These are phyloP conservation scores for Subacronicta megacephala DNA, from an alignment of 2,888 invertebrate species.

Conservation along the genomic window DNA sequence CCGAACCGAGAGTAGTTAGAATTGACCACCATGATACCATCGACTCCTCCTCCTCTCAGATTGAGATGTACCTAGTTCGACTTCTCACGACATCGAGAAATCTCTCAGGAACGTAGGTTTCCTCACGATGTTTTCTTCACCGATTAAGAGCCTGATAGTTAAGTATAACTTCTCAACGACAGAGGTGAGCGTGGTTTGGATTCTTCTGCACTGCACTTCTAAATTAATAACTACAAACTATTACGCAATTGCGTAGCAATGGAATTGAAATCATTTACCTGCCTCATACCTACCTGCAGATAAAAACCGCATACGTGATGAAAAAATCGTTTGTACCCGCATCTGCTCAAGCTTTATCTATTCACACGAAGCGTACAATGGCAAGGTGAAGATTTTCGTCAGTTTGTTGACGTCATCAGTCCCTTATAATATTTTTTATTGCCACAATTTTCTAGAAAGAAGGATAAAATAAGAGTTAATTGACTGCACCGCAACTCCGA, in stretches of 20 bases:
- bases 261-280: conserved; percentile 5
- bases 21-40: too few relatives aligned
- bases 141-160: too few relatives aligned
- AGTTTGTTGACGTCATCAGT: conserved; percentile 51
- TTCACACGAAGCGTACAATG: conserved; percentile 39
- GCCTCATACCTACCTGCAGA: conserved; percentile 9
- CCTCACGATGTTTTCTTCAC: too few relatives aligned
- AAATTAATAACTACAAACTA: too few relatives aligned
- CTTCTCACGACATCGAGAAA: too few relatives aligned
- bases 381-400: conserved; percentile 60
- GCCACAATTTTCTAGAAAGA: conserved; percentile 15
- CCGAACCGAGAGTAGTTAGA: too few relatives aligned
- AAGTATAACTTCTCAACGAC: too few relatives aligned
- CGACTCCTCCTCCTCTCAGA: too few relatives aligned
- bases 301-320: conserved; percentile 25
- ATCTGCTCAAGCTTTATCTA: conserved; percentile 49
- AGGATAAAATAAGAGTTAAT: conserved; percentile 5
- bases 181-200: too few relatives aligned
- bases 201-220: too few relatives aligned
- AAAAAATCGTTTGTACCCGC: conserved; percentile 43
- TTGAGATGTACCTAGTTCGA: too few relatives aligned
- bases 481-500: background rate
- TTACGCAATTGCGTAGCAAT: conserved; percentile 11
- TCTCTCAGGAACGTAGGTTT: too few relatives aligned
- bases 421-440: conserved; percentile 27